These are phyloP conservation scores for Buathra laborator DNA, from an alignment of 2,888 invertebrate genomes.

Conservation along the genomic window DNA sequence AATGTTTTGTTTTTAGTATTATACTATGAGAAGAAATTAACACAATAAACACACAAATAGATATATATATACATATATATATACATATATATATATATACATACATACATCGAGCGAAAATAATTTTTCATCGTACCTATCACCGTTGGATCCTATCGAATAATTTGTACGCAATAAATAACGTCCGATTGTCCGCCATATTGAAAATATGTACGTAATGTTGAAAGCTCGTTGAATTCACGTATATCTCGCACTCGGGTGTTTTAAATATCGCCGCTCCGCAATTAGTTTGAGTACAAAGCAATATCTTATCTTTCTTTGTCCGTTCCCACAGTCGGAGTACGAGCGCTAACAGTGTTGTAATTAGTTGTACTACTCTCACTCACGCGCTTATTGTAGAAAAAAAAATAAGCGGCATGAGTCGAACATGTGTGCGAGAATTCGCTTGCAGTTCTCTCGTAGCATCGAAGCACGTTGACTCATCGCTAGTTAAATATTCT, in stretches of 20 bases:
- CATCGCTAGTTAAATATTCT: constrained; percentile 56
- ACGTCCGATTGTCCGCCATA: constrained; percentile 33
- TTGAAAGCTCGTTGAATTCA: constrained; percentile 21
- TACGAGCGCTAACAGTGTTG: constrained; percentile 56
- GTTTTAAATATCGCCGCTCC: constrained; percentile 77
- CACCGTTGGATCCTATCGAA: constrained; percentile 8
- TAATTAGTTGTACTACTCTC: constrained; percentile 69
- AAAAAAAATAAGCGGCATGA: constrained; percentile 59
- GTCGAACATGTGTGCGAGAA: constrained; percentile 61
- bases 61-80: constrained; percentile 58
- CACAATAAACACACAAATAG: constrained; percentile 78
- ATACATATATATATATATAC: constrained; percentile 8
- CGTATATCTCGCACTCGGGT: constrained; percentile 44
- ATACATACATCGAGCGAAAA: background rate
- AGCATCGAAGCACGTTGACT: constrained; percentile 58
- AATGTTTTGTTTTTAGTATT: constrained; percentile 84
- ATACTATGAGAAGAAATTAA: constrained; percentile 80
- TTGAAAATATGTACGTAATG: constrained; percentile 19
- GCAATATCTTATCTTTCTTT: constrained; percentile 80
- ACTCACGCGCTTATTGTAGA: constrained; percentile 58
- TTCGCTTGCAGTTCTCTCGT: constrained; percentile 45
- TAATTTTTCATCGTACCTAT: constrained; percentile 27
- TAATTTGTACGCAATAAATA: constrained; percentile 30
- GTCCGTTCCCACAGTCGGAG: constrained; percentile 75
- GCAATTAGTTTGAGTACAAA: constrained; percentile 80